These are phyloP conservation scores for Corydoras sp. DNA, from an alignment of 2,113 vertebrate species.

Conservation along the genomic window DNA sequence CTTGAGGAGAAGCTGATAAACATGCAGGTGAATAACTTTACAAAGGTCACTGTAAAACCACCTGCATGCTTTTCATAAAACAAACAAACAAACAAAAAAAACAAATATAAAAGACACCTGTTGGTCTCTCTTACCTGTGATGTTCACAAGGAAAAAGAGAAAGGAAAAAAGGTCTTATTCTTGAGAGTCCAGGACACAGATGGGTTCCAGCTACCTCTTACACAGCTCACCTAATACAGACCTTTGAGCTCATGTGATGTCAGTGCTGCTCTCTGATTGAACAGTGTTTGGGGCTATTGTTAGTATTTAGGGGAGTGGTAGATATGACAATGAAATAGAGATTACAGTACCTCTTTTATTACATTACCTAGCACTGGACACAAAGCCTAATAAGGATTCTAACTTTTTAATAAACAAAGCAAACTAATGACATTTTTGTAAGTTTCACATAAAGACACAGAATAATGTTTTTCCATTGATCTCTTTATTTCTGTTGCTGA, in stretches of 20 bases:
- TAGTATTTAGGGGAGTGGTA: constrained; percentile 44
- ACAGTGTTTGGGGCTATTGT: constrained; percentile 56
- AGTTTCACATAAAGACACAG: too few relatives aligned
- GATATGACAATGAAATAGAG: constrained; percentile 16
- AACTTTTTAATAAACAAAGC: too few relatives aligned
- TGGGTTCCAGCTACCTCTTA: constrained; percentile 45
- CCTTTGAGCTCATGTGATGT: constrained; percentile 41
- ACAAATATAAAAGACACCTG: neutral
- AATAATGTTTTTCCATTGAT: constrained; percentile 56
- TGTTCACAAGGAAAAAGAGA: constrained; percentile 24
- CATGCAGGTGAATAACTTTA: constrained; percentile 14
- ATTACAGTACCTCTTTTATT: neutral
- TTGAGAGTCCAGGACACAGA: constrained; percentile 46
- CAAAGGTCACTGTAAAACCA: constrained; percentile 2
- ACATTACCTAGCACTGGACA: neutral
- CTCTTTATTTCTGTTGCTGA: constrained; percentile 90
- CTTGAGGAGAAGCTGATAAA: neutral
- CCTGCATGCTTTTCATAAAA: neutral
- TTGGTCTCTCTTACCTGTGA: constrained; percentile 39
- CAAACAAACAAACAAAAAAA: neutral
- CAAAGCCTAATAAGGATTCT: constrained; percentile 4
- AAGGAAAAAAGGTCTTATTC: constrained; percentile 32
- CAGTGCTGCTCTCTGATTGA: constrained; percentile 48
- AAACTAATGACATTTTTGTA: too few relatives aligned
- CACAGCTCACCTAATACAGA: constrained; percentile 50